phyloP scores from a whole-genome alignment of 2,797 vertebrate genomes.

The Danio tinwini region DNA sequence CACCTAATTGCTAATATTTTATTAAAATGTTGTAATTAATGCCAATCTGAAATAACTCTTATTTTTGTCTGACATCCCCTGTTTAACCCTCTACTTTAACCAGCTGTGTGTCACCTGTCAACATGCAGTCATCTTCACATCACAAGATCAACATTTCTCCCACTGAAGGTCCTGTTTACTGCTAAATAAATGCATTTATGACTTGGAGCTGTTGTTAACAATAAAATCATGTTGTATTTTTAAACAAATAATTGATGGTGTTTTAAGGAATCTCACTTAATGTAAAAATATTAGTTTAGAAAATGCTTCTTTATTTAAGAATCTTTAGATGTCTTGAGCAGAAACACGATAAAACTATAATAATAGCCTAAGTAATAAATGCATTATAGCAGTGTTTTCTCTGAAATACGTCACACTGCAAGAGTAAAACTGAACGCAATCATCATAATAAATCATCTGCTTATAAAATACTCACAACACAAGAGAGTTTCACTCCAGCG shows the following conservation, averaged over 20 bases:
- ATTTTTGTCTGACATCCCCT: neutral
- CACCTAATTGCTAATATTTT: neutral
- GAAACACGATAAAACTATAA: no score
- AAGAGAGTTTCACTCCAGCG: slow-evolving; percentile 13
- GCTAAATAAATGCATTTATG: no score
- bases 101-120: neutral
- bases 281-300: no score
- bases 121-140: neutral
- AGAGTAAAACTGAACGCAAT: neutral
- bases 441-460: neutral
- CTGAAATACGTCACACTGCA: neutral
- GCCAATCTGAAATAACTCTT: neutral
- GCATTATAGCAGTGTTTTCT: neutral
- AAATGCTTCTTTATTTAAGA: no score
- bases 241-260: no score
- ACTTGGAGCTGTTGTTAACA: no score
- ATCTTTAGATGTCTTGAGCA: no score
- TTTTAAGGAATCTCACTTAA: no score
- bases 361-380: no score
- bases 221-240: no score
- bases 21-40: neutral
- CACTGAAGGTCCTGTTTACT: neutral
- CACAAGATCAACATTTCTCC: neutral
- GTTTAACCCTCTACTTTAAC: neutral
- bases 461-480: slow-evolving; percentile 33